A percentile compares a stretch with the other conserved stretches of the same genome.
These are phyloP conservation scores for Perca fluviatilis DNA, from an alignment of 2,113 vertebrate genomes.

Conservation along the genomic window DNA sequence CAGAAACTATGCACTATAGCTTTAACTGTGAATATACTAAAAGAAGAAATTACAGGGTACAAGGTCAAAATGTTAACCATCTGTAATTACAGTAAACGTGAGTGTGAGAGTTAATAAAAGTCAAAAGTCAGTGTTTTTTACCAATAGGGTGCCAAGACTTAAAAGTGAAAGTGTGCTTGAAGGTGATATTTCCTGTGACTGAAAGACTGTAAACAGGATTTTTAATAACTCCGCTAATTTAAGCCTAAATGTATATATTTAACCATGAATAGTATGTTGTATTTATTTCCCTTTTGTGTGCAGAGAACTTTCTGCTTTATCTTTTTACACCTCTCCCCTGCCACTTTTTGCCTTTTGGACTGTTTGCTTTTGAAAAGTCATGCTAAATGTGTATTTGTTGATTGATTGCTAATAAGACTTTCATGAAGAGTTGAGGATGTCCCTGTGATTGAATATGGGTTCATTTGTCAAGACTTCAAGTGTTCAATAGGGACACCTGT, in stretches of 20 bases:
- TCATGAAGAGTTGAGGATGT: neutral
- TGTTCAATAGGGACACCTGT: neutral
- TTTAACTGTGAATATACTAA: slow-evolving; percentile 6
- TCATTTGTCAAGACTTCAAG: neutral
- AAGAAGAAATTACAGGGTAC: neutral
- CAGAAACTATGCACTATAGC: no score
- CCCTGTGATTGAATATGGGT: neutral
- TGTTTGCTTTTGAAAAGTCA: slow-evolving; percentile 21
- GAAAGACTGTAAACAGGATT: slow-evolving; percentile 43
- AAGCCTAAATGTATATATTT: slow-evolving; percentile 36
- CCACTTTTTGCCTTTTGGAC: slow-evolving; percentile 53
- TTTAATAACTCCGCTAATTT: slow-evolving; percentile 14
- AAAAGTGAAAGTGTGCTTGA: neutral
- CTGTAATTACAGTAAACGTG: neutral
- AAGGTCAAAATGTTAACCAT: neutral
- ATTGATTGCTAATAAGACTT: neutral
- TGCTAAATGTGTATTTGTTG: neutral
- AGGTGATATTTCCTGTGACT: slow-evolving; percentile 23
- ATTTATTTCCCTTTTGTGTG: slow-evolving; percentile 41
- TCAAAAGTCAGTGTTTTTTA: neutral
- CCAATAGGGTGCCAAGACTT: neutral
- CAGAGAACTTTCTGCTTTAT: slow-evolving; percentile 27
- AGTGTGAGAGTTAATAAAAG: neutral
- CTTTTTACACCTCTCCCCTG: slow-evolving; percentile 43
- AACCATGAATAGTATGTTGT: slow-evolving; percentile 1